A percentile compares a stretch with the other conserved stretches of the same genome.
These are phyloP conservation scores for Falco concolor DNA, from an alignment of 2,797 vertebrate species.

Conservation along the genomic window DNA sequence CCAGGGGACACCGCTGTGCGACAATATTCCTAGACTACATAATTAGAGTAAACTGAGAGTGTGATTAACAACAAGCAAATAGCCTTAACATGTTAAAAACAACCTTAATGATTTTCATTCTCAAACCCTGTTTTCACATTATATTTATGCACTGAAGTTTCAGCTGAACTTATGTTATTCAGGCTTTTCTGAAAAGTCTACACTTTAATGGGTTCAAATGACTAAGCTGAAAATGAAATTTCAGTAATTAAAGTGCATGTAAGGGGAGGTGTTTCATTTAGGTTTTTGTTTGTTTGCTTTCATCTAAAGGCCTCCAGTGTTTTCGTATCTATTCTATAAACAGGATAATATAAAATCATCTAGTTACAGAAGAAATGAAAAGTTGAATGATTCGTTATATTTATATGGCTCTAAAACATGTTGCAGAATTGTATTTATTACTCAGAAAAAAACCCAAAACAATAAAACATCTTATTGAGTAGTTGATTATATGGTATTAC, in stretches of 20 bases:
- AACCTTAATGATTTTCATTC: background rate
- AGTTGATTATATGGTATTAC: slow-evolving; percentile 56
- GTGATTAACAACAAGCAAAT: background rate
- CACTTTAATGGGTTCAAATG: slow-evolving; percentile 29
- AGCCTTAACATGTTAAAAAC: background rate
- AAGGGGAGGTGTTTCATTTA: slow-evolving; percentile 61
- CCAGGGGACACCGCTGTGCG: background rate
- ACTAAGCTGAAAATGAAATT: slow-evolving; percentile 44
- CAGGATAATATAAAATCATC: slow-evolving; percentile 58
- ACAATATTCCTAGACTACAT: background rate
- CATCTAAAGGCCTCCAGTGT: slow-evolving; percentile 57
- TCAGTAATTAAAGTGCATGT: slow-evolving; percentile 44
- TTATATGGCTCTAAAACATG: slow-evolving; percentile 52
- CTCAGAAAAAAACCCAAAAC: background rate
- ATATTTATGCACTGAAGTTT: background rate
- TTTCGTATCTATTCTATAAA: slow-evolving; percentile 51
- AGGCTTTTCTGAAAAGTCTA: slow-evolving; percentile 23
- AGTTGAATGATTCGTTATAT: slow-evolving; percentile 44
- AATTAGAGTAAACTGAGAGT: background rate
- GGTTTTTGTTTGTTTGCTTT: slow-evolving; percentile 63
- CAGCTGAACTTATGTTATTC: background rate
- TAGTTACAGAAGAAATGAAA: slow-evolving; percentile 57
- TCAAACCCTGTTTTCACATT: background rate
- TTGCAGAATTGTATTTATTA: slow-evolving; percentile 54
- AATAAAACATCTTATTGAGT: slow-evolving; percentile 54